Conservation (phyloP, 2,113 vertebrate genomes). For the pig (Sus scrofa) region T2T-Sscrofa CM000818.6:25295501-25296000, state of each 20-base stretch:
- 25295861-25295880: not conserved
- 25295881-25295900: slow-evolving; percentile 83
- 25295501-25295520: not conserved
- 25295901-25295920: slow-evolving; percentile 76
- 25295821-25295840: not conserved
- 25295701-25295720: not conserved
- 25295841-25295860: no score
- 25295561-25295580: not conserved
- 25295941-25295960: slow-evolving; percentile 72
- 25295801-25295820: not conserved
- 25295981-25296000: slow-evolving; percentile 78
- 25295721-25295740: not conserved
- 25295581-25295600: not conserved
- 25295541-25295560: not conserved
- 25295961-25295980: slow-evolving; percentile 68
- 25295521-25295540: not conserved
- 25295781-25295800: not conserved
- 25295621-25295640: not conserved
- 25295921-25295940: slow-evolving; percentile 65
- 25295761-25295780: not conserved
- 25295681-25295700: no score
- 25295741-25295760: not conserved
- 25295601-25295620: not conserved
- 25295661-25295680: not conserved
- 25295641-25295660: not conserved